These are phyloP conservation scores for Polylopha cassiicola DNA, from an alignment of 2,888 invertebrate genomes.

Conservation along the genomic window DNA sequence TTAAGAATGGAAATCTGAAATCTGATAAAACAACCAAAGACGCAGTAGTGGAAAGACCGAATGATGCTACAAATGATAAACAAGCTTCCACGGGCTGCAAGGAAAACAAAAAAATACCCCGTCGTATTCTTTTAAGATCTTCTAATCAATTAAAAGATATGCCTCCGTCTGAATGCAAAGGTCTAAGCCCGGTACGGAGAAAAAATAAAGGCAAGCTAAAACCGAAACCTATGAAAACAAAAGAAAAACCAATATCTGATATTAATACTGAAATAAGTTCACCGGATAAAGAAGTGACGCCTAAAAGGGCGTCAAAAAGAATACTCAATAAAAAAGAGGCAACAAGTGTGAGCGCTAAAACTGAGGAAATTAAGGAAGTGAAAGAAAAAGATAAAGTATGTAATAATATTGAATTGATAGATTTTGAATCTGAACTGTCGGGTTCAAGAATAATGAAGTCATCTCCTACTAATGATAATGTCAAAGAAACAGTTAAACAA, in stretches of 20 bases:
- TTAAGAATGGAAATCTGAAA: slow-evolving; percentile 8
- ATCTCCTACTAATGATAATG: background rate
- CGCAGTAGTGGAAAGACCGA: slow-evolving; percentile 1
- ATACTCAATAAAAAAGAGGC: slow-evolving; percentile 4
- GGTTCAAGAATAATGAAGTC: slow-evolving; percentile 16
- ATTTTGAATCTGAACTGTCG: slow-evolving; percentile 10
- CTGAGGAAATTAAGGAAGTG: background rate
- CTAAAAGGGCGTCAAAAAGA: slow-evolving; percentile 17
- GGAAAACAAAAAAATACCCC: slow-evolving; percentile 24
- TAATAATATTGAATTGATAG: slow-evolving; percentile 2
- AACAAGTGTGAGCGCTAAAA: background rate
- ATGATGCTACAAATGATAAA: slow-evolving; percentile 13
- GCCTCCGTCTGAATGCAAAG: slow-evolving; percentile 10
- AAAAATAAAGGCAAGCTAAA: slow-evolving; percentile 29
- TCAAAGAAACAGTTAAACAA: background rate
- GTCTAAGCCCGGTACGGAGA: slow-evolving; percentile 20
- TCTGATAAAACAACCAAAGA: background rate
- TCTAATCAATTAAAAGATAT: slow-evolving; percentile 36
- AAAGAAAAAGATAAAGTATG: slow-evolving; percentile 1
- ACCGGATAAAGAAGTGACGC: background rate
- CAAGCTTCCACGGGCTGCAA: slow-evolving; percentile 6
- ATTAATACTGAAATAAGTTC: background rate
- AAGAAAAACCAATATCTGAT: background rate
- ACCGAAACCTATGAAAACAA: slow-evolving; percentile 2
- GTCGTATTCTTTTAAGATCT: slow-evolving; percentile 44